These are phyloP conservation scores for Hozukius guyotensis DNA, from an alignment of 2,797 vertebrate genomes.

Conservation along the genomic window DNA sequence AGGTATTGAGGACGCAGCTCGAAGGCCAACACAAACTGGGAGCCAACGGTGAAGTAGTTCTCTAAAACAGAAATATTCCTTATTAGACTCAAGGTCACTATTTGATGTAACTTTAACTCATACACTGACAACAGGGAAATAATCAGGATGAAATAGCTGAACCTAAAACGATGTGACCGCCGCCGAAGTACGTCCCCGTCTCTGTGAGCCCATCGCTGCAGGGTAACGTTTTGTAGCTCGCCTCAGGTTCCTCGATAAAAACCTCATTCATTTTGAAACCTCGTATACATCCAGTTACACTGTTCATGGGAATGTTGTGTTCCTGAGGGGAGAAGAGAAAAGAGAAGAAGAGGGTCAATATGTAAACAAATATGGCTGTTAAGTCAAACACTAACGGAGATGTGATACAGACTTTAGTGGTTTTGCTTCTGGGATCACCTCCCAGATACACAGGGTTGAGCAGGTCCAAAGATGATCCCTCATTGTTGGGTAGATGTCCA, in stretches of 20 bases:
- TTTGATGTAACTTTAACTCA: neutral
- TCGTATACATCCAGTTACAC: slow-evolving; percentile 86
- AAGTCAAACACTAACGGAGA: neutral
- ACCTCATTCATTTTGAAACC: slow-evolving; percentile 84
- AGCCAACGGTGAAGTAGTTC: slow-evolving; percentile 31
- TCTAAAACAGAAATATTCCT: slow-evolving; percentile 49
- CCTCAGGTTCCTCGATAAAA: slow-evolving; percentile 64
- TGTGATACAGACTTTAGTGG: slow-evolving; percentile 49
- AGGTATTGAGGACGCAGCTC: slow-evolving; percentile 62
- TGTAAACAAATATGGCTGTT: neutral
- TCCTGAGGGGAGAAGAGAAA: slow-evolving; percentile 50
- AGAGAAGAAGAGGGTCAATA: neutral
- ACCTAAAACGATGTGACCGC: slow-evolving; percentile 86
- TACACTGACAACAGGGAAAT: neutral
- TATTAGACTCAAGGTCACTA: neutral
- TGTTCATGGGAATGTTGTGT: slow-evolving; percentile 78
- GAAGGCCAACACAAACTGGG: slow-evolving; percentile 63
- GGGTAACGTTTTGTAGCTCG: slow-evolving; percentile 73
- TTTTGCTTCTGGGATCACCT: slow-evolving; percentile 43
- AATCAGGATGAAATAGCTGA: neutral
- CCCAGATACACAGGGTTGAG: slow-evolving; percentile 82
- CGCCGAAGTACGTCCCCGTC: slow-evolving; percentile 86
- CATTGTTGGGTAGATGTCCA: slow-evolving; percentile 65
- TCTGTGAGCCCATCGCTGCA: slow-evolving; percentile 79
- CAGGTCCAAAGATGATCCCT: slow-evolving; percentile 70